phyloP scores from a whole-genome alignment of 2,888 invertebrate species.

The Leptopilina myrica region DNA sequence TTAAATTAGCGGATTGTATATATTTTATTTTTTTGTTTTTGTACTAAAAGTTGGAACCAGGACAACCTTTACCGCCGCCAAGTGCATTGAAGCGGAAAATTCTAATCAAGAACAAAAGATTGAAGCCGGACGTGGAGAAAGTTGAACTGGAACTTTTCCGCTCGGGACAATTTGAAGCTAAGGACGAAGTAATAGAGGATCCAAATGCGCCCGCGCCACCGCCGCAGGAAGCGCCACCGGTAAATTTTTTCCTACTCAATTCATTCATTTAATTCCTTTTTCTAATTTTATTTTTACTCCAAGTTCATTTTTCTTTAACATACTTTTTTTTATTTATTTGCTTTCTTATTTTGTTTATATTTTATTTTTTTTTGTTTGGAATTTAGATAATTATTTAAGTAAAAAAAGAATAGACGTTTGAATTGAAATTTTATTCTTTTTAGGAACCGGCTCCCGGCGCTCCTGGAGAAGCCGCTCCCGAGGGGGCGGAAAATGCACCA shows the following conservation, averaged over 20 bases:
- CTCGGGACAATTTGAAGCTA: conserved; percentile 78
- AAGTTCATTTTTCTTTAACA: too few relatives aligned
- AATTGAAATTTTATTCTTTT: too few relatives aligned
- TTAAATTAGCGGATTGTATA: too few relatives aligned
- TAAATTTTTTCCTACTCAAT: conserved; percentile 40
- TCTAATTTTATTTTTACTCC: too few relatives aligned
- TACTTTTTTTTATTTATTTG: too few relatives aligned
- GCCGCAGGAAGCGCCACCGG: conserved; percentile 68
- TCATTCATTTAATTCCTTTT: too few relatives aligned
- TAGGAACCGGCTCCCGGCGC: neutral
- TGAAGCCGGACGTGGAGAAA: conserved; percentile 85
- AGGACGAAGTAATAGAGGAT: conserved; percentile 78
- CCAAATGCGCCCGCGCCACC: conserved; percentile 74
- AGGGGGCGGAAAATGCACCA: conserved; percentile 79
- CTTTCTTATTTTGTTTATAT: too few relatives aligned
- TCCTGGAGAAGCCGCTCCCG: conserved; percentile 75
- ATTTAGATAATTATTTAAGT: too few relatives aligned
- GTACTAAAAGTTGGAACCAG: conserved; percentile 81
- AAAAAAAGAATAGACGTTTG: too few relatives aligned
- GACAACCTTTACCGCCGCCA: conserved; percentile 82
- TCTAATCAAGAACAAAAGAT: conserved; percentile 83
- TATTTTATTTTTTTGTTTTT: too few relatives aligned
- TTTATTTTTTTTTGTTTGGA: too few relatives aligned
- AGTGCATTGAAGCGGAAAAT: conserved; percentile 82
- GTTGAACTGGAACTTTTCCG: conserved; percentile 78